Conservation (phyloP, 2,797 vertebrate species). For the Argya squamiceps region DNA sequence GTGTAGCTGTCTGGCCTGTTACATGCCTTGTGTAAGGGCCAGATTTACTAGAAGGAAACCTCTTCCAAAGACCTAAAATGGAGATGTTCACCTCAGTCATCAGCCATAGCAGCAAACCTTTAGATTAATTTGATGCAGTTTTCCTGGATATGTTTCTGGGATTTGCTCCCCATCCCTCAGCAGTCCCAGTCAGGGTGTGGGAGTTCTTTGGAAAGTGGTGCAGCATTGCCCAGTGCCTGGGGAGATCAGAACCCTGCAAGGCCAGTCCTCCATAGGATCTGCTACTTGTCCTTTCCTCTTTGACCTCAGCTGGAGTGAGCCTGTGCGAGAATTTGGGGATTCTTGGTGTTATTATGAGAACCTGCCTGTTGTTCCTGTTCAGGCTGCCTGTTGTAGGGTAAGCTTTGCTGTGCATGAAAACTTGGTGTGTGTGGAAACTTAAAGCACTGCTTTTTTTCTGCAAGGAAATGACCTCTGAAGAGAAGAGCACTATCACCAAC, state of each 20-base stretch:
- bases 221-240: background rate
- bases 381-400: background rate
- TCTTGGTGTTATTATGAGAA: background rate
- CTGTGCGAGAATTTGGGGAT: background rate
- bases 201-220: background rate
- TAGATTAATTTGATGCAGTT: background rate
- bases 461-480: slow-evolving; percentile 97
- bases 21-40: background rate
- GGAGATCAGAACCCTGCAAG: background rate
- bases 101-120: background rate
- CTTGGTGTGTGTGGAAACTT: background rate
- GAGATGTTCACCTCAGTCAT: background rate
- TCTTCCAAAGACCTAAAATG: background rate
- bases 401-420: background rate
- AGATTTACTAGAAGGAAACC: background rate
- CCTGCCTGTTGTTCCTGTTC: background rate
- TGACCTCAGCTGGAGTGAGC: background rate
- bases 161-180: background rate
- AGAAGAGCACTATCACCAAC: slow-evolving; percentile 87
- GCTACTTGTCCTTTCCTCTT: background rate
- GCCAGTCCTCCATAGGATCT: background rate
- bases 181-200: background rate
- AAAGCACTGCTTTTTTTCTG: slow-evolving; percentile 4
- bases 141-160: background rate
- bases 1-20: background rate